Percentiles rank a stretch among this genome's conserved stretches.
These are phyloP conservation scores for Lasioglossum marginatum DNA, from an alignment of 2,888 invertebrate species.

Conservation along the genomic window DNA sequence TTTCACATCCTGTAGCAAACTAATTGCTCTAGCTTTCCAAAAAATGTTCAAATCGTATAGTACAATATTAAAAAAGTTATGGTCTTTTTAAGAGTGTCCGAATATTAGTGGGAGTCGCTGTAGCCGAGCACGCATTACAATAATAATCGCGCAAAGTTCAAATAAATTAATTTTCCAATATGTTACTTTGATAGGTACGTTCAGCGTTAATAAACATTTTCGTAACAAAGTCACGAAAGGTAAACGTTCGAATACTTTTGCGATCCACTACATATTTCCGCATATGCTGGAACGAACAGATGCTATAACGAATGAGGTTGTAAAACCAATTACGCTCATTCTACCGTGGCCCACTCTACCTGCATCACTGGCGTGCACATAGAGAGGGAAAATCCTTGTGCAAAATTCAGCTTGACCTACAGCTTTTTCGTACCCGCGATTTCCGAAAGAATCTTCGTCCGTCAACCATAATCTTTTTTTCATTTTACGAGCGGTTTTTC, in stretches of 20 bases:
- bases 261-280: background rate
- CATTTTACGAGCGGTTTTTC: background rate
- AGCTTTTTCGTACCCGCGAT: background rate
- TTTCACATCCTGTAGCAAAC: too few species aligned
- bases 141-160: too few species aligned
- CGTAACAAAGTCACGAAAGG: background rate
- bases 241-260: background rate
- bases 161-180: too few species aligned
- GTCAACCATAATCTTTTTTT: background rate
- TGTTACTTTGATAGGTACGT: too few species aligned
- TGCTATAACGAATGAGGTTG: background rate
- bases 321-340: constrained; percentile 2
- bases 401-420: constrained; percentile 3
- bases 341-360: background rate
- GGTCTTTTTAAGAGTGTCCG: too few species aligned
- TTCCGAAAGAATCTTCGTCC: background rate
- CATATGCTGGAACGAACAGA: background rate
- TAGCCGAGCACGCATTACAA: too few species aligned
- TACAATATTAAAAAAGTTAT: too few species aligned
- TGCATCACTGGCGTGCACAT: background rate
- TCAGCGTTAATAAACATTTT: background rate
- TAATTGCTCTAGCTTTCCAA: too few species aligned
- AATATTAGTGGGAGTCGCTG: too few species aligned
- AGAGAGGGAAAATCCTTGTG: background rate
- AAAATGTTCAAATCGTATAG: too few species aligned